Evolutionary conservation across 2,113 vertebrate genomes (phyloP).

Genomic region (Gorsachius goisagi): DNA sequence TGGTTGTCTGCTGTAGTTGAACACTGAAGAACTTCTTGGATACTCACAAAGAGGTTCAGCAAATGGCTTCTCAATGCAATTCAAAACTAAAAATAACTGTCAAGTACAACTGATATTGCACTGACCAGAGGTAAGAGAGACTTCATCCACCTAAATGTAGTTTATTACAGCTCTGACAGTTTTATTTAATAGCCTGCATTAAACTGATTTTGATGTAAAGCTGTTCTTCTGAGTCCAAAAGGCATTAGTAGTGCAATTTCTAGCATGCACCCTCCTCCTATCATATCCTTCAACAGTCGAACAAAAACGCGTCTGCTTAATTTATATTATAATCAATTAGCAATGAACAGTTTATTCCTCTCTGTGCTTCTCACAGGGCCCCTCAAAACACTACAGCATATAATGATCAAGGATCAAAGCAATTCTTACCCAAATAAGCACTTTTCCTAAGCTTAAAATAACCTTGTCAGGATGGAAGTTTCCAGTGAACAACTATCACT

Average conservation of each 20-base stretch:
- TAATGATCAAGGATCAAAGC: not conserved
- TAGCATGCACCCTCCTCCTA: not conserved
- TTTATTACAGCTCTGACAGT: not conserved
- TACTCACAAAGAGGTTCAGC: not conserved
- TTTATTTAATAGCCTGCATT: not conserved
- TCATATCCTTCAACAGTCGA: not conserved
- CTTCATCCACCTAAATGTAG: not conserved
- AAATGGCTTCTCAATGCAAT: not conserved
- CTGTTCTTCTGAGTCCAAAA: not conserved
- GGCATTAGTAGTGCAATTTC: not conserved
- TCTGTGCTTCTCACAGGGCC: not conserved
- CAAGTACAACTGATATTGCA: not conserved
- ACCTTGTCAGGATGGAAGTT: not conserved
- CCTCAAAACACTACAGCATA: not conserved
- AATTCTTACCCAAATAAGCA: not conserved
- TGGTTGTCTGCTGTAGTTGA: not conserved
- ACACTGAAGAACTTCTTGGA: not conserved
- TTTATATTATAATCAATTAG: not conserved
- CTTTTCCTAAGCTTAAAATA: not conserved
- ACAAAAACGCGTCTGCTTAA: not conserved
- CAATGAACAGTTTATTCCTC: not conserved
- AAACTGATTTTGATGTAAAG: not conserved
- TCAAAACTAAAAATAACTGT: not conserved
- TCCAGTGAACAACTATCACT: not conserved
- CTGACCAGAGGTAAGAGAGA: not conserved